A percentile compares a stretch with the other conserved stretches of the same genome.
Conservation (phyloP, 2,888 invertebrate genomes). For the Xanthia togata region DNA sequence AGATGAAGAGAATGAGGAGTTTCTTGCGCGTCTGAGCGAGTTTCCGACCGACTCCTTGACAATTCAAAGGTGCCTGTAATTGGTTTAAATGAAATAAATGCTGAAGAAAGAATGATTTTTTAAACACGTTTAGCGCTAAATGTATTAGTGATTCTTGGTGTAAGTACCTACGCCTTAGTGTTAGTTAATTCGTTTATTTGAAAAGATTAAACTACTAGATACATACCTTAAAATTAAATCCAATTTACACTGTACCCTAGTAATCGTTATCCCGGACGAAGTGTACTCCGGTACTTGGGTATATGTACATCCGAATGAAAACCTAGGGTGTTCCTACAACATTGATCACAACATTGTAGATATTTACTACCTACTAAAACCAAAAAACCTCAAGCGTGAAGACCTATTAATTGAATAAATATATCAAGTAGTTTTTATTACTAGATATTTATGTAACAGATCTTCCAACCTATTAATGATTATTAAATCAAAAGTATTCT, state of each 20-base stretch:
- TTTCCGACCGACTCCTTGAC: too few species aligned
- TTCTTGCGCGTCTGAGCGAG: too few species aligned
- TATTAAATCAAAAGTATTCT: background rate
- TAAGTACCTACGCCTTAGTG: background rate
- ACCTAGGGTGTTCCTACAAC: background rate
- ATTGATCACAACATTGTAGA: background rate
- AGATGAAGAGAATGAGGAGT: background rate
- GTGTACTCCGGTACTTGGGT: background rate
- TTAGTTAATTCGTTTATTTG: background rate
- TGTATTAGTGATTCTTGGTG: background rate
- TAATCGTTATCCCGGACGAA: background rate
- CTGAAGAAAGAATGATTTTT: background rate
- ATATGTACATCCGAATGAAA: background rate
- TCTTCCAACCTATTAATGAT: background rate
- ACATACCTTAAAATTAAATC: background rate
- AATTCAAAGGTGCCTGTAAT: too few species aligned
- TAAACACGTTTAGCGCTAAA: background rate
- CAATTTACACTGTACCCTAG: background rate
- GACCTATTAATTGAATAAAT: background rate
- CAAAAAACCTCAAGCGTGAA: background rate
- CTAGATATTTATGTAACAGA: background rate
- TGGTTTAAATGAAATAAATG: too few species aligned
- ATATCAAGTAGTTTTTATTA: background rate
- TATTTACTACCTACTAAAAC: background rate
- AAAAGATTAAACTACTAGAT: background rate